Base-by-base conservation (phyloP, 1,140 invertebrate species). In the Battus philenor region DNA sequence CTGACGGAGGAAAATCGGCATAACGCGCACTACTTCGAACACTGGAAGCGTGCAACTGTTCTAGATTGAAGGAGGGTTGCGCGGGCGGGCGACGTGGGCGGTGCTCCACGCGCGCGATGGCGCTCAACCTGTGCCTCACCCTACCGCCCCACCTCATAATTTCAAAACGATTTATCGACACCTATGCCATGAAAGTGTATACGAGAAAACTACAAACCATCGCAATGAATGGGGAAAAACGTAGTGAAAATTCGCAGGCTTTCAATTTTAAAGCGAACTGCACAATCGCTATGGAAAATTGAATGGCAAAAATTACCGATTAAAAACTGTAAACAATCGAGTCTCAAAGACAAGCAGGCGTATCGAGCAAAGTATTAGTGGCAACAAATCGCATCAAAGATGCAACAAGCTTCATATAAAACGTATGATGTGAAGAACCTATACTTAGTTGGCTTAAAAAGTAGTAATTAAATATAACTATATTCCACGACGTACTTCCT, bases 1-100 rank as follows among this genome's bases (percentile, higher is more conserved):
- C 68, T 66, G 80, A 58, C 66, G 63, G 50, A 66, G 60, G 48
- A 63, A 53, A 53, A 46, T 53, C 74, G 63, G 68, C 80, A 84
- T 83, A 66, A 67, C 79, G 69, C 77, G 68, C 64, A 75, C 77
- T 61, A 61, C 61, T 62, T 47, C 59, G 67, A 50, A 27, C 69
- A 54, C 67, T 72, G 68, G 66, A 55, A 70, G 60, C 73, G 75
- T 83, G 68, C 64, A 66, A 80, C 76, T 80, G 72, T 70, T 63
- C 54, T 43, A 52, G 38, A 29, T 46, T 33, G 47, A 41, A 18
- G 30, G 27, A 26, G 38, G 39, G 52, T 52, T 44, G 56, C 34
- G 55, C 44, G 18, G n/a, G 27, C 27, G 27, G 10, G 9, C 8
- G 59, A 58, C 18, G 52, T 60, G 56, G 66, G 58, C 61, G 55